Percentiles rank a stretch among this genome's conserved stretches.
phyloP scores from a whole-genome alignment of 2,888 invertebrate genomes.

The Phaonia tiefii region DNA sequence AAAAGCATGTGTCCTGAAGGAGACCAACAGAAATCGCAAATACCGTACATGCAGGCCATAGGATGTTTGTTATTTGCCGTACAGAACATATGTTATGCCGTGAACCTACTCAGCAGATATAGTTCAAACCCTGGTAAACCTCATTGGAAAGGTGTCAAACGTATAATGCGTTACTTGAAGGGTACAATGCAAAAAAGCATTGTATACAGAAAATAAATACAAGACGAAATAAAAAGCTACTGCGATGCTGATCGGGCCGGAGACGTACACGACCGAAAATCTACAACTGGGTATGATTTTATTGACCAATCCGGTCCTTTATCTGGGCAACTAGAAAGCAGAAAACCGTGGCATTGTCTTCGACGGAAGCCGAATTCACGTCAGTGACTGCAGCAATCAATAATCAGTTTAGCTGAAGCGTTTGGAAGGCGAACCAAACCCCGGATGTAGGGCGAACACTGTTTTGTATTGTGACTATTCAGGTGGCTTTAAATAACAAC shows the following conservation, averaged over 20 bases:
- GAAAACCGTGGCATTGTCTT: too few relatives aligned
- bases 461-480: neutral
- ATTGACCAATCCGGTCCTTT: slow-evolving; percentile 55
- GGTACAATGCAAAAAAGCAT: neutral
- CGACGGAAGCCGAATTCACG: too few relatives aligned
- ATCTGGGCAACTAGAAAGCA: slow-evolving; percentile 58
- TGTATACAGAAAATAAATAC: too few relatives aligned
- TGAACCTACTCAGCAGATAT: slow-evolving; percentile 15
- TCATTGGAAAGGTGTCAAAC: slow-evolving; percentile 25
- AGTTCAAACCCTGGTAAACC: slow-evolving; percentile 19
- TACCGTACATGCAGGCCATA: slow-evolving; percentile 55
- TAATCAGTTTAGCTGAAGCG: too few relatives aligned
- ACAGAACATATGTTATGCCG: slow-evolving; percentile 7
- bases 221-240: too few relatives aligned
- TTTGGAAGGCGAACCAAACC: too few relatives aligned
- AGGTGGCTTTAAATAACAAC: too few relatives aligned
- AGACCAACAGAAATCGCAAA: slow-evolving; percentile 21
- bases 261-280: slow-evolving; percentile 52
- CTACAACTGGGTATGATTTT: slow-evolving; percentile 57
- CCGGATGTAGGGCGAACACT: neutral
- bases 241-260: slow-evolving; percentile 61
- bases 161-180: neutral
- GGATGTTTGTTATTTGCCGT: neutral
- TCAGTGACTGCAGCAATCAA: too few relatives aligned
- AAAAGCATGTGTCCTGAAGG: slow-evolving; percentile 57